Evolutionary conservation across 2,888 invertebrate genomes (phyloP).

Genomic region (Xylota segnis): DNA sequence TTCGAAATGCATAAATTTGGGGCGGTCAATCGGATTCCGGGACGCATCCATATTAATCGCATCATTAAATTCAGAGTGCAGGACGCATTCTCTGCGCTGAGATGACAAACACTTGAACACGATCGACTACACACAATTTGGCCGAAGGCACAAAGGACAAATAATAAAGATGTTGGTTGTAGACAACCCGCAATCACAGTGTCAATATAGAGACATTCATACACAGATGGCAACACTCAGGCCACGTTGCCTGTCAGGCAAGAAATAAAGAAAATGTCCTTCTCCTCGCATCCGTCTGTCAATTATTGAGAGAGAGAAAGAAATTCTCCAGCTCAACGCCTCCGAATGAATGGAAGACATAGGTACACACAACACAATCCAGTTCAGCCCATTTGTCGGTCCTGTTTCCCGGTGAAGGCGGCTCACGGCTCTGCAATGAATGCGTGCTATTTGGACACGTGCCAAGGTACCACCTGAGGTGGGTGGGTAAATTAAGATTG

Average conservation of each 20-base stretch:
- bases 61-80: constrained; percentile 63
- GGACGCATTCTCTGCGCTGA: neutral
- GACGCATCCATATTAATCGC: constrained; percentile 65
- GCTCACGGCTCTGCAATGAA: constrained; percentile 3
- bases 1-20: constrained; percentile 37
- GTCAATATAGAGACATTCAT: constrained; percentile 1
- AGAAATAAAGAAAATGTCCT: neutral
- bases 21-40: constrained; percentile 25
- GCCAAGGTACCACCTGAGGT: constrained; percentile 41
- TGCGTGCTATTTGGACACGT: constrained; percentile 55
- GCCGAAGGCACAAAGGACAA: constrained; percentile 18
- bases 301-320: neutral
- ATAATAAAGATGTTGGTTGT: constrained; percentile 35
- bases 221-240: constrained; percentile 15
- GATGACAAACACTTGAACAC: constrained; percentile 34
- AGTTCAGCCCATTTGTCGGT: neutral
- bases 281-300: constrained; percentile 7
- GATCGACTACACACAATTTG: constrained; percentile 8
- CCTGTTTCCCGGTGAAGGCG: neutral
- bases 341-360: neutral
- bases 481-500: constrained; percentile 56
- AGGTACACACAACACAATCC: neutral
- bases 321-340: neutral
- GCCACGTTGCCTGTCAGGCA: neutral
- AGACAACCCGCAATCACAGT: constrained; percentile 40